Evolutionary conservation across 2,113 vertebrate genomes (phyloP).

Genomic region (Myrmecobius fasciatus): DNA sequence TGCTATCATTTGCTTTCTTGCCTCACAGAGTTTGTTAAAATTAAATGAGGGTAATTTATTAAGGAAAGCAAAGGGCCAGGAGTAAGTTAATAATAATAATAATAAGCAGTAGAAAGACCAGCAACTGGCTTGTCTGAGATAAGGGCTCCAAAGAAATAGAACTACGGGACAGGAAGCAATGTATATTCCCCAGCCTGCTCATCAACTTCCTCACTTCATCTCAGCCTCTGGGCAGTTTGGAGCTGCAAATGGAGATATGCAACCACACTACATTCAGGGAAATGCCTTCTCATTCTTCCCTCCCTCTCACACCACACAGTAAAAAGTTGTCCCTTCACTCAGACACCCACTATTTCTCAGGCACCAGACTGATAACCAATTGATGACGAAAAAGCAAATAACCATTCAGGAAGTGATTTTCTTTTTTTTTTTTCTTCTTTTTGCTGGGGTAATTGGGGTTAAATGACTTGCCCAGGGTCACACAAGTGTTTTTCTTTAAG

Average conservation of each 20-base stretch:
- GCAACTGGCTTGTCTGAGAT: not conserved
- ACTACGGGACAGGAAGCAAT: not conserved
- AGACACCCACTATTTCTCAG: constrained; percentile 67
- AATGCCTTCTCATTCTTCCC: not conserved
- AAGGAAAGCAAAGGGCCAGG: constrained; percentile 42
- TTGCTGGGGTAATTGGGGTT: too few relatives aligned
- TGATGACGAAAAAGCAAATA: constrained; percentile 19
- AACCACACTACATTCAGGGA: not conserved
- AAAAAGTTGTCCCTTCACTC: constrained; percentile 35
- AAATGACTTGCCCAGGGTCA: too few relatives aligned
- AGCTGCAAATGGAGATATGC: not conserved
- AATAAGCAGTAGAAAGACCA: not conserved
- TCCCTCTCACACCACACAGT: constrained; percentile 2
- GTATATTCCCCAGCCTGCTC: not conserved
- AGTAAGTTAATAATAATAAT: not conserved
- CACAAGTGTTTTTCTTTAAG: not conserved
- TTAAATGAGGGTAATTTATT: constrained; percentile 5
- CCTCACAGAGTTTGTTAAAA: constrained; percentile 50
- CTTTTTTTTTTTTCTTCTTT: too few relatives aligned
- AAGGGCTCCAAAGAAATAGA: not conserved
- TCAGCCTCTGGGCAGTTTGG: not conserved
- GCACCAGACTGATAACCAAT: constrained; percentile 45
- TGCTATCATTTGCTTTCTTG: not conserved
- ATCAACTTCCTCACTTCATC: not conserved
- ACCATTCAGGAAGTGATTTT: not conserved